These are phyloP conservation scores for Heliconius himera DNA, from an alignment of 1,140 invertebrate genomes.

Conservation along the genomic window DNA sequence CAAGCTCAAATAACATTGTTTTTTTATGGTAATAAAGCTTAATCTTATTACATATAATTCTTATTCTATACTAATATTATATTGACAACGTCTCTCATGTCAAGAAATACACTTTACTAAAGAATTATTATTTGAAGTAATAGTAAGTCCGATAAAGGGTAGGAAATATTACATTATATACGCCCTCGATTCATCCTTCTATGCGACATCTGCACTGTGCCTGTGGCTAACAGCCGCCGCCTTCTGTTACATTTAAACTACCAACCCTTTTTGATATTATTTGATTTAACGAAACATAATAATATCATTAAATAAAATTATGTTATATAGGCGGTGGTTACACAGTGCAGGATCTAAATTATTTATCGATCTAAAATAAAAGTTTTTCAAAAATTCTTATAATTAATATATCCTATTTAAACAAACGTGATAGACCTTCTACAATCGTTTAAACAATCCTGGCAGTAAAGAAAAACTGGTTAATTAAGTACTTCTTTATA, in stretches of 20 bases:
- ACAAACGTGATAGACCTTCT: background rate
- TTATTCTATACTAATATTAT: background rate
- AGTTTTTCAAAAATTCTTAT: background rate
- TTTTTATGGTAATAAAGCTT: too few species aligned
- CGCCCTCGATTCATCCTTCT: constrained; percentile 47
- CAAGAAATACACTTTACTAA: constrained; percentile 5
- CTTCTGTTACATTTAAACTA: constrained; percentile 56
- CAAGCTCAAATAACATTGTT: too few species aligned
- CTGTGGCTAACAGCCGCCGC: constrained; percentile 37
- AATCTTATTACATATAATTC: too few species aligned
- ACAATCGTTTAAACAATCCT: background rate
- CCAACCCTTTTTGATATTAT: constrained; percentile 53
- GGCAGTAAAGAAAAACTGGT: background rate
- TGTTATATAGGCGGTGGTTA: background rate
- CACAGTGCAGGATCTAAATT: background rate
- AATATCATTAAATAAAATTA: background rate
- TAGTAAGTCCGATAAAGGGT: constrained; percentile 29
- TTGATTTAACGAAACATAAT: background rate
- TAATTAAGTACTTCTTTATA: constrained; percentile 14
- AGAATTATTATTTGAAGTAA: constrained; percentile 30
- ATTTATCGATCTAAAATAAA: background rate
- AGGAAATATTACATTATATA: constrained; percentile 43
- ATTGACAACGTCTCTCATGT: background rate
- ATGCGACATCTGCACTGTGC: constrained; percentile 55
- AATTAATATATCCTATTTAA: background rate